Evolutionary conservation across 2,888 invertebrate genomes (phyloP), one percentile per base, ranked within the genome.

Genomic region (Stenoptilia bipunctidactyla): DNA sequence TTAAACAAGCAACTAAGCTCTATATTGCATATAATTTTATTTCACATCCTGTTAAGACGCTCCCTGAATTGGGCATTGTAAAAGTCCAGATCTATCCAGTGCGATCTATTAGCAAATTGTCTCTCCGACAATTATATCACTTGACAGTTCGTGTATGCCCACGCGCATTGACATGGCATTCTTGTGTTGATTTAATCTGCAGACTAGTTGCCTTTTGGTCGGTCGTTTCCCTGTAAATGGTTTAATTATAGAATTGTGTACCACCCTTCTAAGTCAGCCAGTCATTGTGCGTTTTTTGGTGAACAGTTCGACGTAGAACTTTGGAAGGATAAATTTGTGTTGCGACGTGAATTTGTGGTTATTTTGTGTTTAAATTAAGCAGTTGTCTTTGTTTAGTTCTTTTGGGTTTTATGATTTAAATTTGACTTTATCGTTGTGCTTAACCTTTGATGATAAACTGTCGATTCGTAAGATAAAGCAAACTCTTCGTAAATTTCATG

Each of bases 191-290:
- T 56, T 53, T 58, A 54, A 58, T 51, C 61, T 65, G 63, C 63
- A 72, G 63, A 72, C 73, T 66, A 70, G 68, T 60, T 68, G 62
- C 56, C 51, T 58, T 65, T 63, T 58, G 62, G 55, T 53, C 54
- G 58, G 60, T 58, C 67, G 70, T 74, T 79, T 83, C 76, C 62
- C 64, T 75, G 70, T 75, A 80, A 82, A 69, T 62, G 55, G 67
- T 71, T 73, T 82, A 82, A 74, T 68, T 74, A 77, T 83, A 83
- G 82, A 82, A 77, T 79, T 76, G 75, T 73, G 76, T 74, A 68
- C 71, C 66, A 61, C 72, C 75, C 66, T 71, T 73, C 66, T 70
- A 73, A 68, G 75, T 64, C n/a, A n/a, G n/a, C n/a, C n/a, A n/a
- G n/a, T n/a, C 51, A 20, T 67, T 70, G 67, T 70, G 61, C 63